Conservation (phyloP, 35 echinoderm and acorn worm species). For the Lytechinus pictus region DNA sequence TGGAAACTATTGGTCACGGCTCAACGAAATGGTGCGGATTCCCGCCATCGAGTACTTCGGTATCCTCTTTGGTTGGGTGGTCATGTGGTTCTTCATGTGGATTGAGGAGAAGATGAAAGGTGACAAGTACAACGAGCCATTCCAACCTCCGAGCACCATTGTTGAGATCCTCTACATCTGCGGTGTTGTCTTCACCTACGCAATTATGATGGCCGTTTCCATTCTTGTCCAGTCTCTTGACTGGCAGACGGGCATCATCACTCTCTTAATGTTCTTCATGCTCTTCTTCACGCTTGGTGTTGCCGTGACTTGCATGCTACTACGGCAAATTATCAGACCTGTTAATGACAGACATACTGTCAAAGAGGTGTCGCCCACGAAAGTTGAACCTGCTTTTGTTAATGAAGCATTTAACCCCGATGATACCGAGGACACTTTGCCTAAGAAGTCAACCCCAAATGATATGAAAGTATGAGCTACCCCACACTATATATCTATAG, state of each 20-base stretch:
- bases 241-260: slow-evolving; percentile 43
- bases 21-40: slow-evolving; percentile 77
- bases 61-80: slow-evolving; percentile 64
- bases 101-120: slow-evolving; percentile 63
- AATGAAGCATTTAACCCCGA: neutral
- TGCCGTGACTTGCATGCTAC: slow-evolving; percentile 48
- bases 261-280: slow-evolving; percentile 62
- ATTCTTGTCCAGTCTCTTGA: slow-evolving; percentile 63
- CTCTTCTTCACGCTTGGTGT: slow-evolving; percentile 56
- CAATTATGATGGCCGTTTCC: slow-evolving; percentile 48
- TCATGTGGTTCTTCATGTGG: slow-evolving; percentile 60
- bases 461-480: neutral
- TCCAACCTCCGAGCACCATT: slow-evolving; percentile 41
- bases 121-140: neutral
- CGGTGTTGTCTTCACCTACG: slow-evolving; percentile 57
- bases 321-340: slow-evolving; percentile 60
- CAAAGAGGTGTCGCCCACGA: neutral
- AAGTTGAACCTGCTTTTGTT: neutral
- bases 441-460: neutral
- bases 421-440: neutral
- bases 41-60: slow-evolving; percentile 72
- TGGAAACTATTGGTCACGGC: slow-evolving; percentile 68
- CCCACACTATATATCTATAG: too few relatives aligned
- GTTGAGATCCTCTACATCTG: slow-evolving; percentile 63
- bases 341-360: neutral